Evolutionary conservation across 2,888 invertebrate species (phyloP), one percentile per base, ranked within the genome.

Genomic region (Flexamia atlantica): DNA sequence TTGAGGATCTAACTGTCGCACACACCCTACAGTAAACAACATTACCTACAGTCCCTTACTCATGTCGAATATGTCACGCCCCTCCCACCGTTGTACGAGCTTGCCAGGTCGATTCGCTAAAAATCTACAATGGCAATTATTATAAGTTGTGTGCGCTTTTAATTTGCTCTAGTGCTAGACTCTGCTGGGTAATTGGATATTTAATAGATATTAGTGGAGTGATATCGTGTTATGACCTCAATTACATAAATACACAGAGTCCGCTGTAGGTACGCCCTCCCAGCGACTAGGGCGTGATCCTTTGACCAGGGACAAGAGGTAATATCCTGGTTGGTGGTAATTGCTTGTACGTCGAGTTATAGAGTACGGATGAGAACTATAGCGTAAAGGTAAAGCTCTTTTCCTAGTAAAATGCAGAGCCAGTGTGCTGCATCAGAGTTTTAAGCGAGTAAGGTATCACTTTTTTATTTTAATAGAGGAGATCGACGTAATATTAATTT

Each of bases 131-230:
- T 46, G 28, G 74, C 46, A 23, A 50, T 76, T 76, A 76, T 46
- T 46, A 23, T 76, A 28, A 76, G 46, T 46, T 76, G 74, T 76
- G 46, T 3, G 23, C 74, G 46, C 46, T 76, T 76, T 25, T 20
- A 70, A 76, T 76, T 76, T 76, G 42, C 74, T 76, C 74, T 23
- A 76, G 46, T 46, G 74, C 74, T 76, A 76, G 36, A 76, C 74
- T 28, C 25, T 14, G 32, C 7, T 7, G 40, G 25, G 74, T 76
- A 76, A 76, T 76, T 46, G 74, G 74, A 76, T 76, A 76, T 76
- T 76, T 76, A 76, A 76, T 76, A 76, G 74, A 76, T 76, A 76
- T 76, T 46, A 76, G 74, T 76, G 74, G 36, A 76, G 46, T 76
- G 25, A 40, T 46, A 76, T 76, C 72, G 17, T 76, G 74, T 76